These are phyloP conservation scores for Ormyrus rosae DNA, from an alignment of 2,888 invertebrate species.

Conservation along the genomic window DNA sequence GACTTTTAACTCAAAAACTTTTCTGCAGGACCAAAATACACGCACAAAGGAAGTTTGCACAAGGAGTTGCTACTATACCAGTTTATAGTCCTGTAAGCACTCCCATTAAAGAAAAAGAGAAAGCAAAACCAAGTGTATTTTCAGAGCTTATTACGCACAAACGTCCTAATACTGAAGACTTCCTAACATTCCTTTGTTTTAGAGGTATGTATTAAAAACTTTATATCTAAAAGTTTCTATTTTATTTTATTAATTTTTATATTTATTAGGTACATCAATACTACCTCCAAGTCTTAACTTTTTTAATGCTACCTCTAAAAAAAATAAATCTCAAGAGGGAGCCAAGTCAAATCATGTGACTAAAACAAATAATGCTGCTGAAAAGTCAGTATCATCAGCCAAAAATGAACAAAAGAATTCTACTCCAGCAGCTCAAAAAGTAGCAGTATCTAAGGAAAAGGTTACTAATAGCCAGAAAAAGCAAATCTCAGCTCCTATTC, in stretches of 20 bases:
- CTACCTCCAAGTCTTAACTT: constrained; percentile 85
- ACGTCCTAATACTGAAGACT: constrained; percentile 90
- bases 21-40: constrained; percentile 84
- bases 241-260: neutral
- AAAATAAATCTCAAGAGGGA: constrained; percentile 63
- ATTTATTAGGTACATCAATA: constrained; percentile 79
- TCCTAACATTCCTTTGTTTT: constrained; percentile 89
- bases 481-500: constrained; percentile 56
- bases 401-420: constrained; percentile 22
- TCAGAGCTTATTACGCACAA: constrained; percentile 81
- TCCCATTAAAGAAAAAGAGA: constrained; percentile 81
- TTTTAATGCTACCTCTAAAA: constrained; percentile 77
- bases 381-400: constrained; percentile 24
- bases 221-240: neutral
- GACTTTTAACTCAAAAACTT: neutral
- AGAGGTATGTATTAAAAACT: constrained; percentile 78
- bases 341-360: constrained; percentile 52
- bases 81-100: constrained; percentile 79
- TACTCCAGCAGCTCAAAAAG: constrained; percentile 61
- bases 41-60: constrained; percentile 92
- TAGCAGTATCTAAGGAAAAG: constrained; percentile 68
- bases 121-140: constrained; percentile 77
- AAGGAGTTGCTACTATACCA: constrained; percentile 80
- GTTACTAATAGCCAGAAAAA: constrained; percentile 65
- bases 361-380: constrained; percentile 45